These are phyloP conservation scores for Pseudochirops cupreus DNA, from an alignment of 2,797 vertebrate genomes.

Conservation along the genomic window DNA sequence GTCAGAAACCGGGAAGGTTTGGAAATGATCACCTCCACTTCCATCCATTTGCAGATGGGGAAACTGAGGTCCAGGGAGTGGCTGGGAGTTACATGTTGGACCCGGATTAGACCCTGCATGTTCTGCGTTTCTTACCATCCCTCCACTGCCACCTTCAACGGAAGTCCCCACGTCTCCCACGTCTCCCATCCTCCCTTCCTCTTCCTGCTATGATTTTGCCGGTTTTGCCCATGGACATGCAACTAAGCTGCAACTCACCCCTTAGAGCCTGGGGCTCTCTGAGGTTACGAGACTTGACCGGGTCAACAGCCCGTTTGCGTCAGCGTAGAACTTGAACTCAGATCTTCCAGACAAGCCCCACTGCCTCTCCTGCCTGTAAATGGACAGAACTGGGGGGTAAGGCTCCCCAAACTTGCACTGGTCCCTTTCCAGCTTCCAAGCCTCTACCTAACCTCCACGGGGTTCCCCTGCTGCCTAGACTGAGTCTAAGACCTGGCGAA, in stretches of 20 bases:
- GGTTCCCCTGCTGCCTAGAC: background rate
- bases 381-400: background rate
- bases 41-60: background rate
- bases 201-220: background rate
- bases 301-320: background rate
- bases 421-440: background rate
- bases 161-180: background rate
- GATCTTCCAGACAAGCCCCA: background rate
- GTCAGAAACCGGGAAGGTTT: background rate
- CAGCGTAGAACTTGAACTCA: background rate
- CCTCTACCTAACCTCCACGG: background rate
- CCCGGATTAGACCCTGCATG: background rate
- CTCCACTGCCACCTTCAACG: background rate
- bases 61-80: background rate
- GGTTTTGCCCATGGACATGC: background rate
- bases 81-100: background rate
- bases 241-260: background rate
- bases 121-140: background rate
- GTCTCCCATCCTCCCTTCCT: background rate
- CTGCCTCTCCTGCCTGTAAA: background rate
- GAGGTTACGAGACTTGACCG: background rate
- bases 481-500: background rate
- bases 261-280: background rate
- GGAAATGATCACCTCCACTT: background rate
- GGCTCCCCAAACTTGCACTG: background rate